phyloP scores from a whole-genome alignment of 2,113 vertebrate species.

The Platichthys stellatus region DNA sequence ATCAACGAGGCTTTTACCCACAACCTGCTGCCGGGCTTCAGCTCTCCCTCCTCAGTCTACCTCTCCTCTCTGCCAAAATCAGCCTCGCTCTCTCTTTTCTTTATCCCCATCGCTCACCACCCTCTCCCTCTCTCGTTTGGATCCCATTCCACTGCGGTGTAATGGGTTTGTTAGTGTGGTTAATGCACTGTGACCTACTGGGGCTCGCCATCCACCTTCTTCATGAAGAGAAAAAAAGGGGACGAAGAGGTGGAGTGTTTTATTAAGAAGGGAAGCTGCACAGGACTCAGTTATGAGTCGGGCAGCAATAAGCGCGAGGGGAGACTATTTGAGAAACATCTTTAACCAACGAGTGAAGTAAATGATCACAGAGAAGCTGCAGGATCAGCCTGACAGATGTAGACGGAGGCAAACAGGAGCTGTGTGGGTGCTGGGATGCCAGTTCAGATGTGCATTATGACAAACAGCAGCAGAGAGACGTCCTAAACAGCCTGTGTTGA shows the following conservation, averaged over 20 bases:
- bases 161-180: constrained; percentile 78
- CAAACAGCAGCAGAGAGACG: constrained; percentile 6
- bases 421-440: background rate
- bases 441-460: constrained; percentile 9
- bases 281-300: constrained; percentile 16
- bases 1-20: constrained; percentile 36
- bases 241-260: constrained; percentile 33
- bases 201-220: constrained; percentile 60
- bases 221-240: constrained; percentile 8
- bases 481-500: constrained; percentile 27
- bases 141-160: constrained; percentile 61
- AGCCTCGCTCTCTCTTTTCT: constrained; percentile 39
- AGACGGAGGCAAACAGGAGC: constrained; percentile 1
- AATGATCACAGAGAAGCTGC: background rate
- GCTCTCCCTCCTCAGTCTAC: constrained; percentile 32
- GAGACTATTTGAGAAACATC: background rate
- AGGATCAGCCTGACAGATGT: background rate
- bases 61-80: constrained; percentile 9
- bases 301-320: background rate
- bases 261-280: constrained; percentile 33
- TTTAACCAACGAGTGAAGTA: background rate
- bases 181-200: constrained; percentile 75
- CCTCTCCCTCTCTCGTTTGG: constrained; percentile 55
- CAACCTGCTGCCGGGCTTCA: constrained; percentile 28
- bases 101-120: constrained; percentile 49